Evolutionary conservation across 2,113 vertebrate genomes (phyloP), one percentile per base, ranked within the genome.

Genomic region (Carlito syrichta): DNA sequence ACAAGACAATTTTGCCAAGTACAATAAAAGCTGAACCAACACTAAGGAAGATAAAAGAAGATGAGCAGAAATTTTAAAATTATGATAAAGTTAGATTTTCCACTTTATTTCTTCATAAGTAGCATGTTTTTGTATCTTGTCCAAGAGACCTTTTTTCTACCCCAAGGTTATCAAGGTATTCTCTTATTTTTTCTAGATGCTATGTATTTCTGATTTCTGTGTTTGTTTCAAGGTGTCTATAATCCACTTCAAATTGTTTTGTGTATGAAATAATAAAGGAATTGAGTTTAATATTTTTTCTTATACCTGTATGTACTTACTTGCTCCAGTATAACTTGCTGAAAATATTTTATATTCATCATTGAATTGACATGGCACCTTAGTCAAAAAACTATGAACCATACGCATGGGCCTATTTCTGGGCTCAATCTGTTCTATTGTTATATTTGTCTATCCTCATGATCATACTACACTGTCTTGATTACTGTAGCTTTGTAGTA

Each of bases 1-100:
- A 9, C 48, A 58, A 48, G 40, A 54, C 88, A 88, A 58, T 91
- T 68, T 71, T 95, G 52, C 62, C 60, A 84, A 94, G 54, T 50
- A 43, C 77, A 84, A 84, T 73, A 45, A 79, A 95, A 85, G 27
- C n/a, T 84, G 35, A 95, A 95, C 81, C 40, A 58, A n/a, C 82
- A n/a, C 13, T 60, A 93, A 84, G 54, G 11, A 66, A 71, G 43
- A 56, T 60, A 35, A 91, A 89, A 85, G 19, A 45, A 38, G 71
- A 56, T 48, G 48, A 92, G 11, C 25, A 73, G 62, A 79, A 40
- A 35, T 50, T 63, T 52, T 79, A n/a, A n/a, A 78, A 73, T 88
- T 66, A 58, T 32, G 11, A 63, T 40, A 73, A 50, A 58, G 38
- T 48, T 95, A 84, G 69, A 81, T 54, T 38, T 83, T 30, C 17